These are phyloP conservation scores for Phthorimaea operculella DNA, from an alignment of 1,140 invertebrate species.

Conservation along the genomic window DNA sequence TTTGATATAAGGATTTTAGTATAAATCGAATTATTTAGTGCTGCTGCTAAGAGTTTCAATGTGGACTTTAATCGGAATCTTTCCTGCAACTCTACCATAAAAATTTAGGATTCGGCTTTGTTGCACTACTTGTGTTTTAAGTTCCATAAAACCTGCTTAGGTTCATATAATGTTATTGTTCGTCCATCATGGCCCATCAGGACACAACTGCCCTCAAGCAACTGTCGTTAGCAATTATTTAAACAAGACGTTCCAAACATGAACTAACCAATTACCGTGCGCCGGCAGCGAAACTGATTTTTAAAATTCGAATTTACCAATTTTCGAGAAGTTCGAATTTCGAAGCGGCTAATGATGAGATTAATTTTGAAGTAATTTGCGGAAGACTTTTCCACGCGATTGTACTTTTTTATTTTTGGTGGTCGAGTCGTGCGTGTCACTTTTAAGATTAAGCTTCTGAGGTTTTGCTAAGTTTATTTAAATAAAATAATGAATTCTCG, in stretches of 20 bases:
- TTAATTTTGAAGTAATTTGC: background rate
- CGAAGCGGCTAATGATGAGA: background rate
- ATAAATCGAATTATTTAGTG: too few relatives aligned
- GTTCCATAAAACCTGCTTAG: too few relatives aligned
- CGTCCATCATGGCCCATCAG: too few relatives aligned
- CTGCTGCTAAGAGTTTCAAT: too few relatives aligned
- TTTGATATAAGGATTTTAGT: too few relatives aligned
- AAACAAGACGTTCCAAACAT: slow-evolving; percentile 20
- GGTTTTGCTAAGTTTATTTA: background rate
- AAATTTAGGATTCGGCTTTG: too few relatives aligned
- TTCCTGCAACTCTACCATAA: too few relatives aligned
- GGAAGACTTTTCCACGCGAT: background rate
- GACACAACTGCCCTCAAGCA: background rate
- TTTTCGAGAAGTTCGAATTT: background rate
- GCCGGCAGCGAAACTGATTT: slow-evolving; percentile 5
- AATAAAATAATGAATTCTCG: too few relatives aligned
- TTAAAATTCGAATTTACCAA: background rate
- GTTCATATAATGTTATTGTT: too few relatives aligned
- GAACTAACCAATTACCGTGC: background rate
- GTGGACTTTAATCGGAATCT: too few relatives aligned
- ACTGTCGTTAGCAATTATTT: slow-evolving; percentile 28
- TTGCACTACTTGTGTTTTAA: too few relatives aligned
- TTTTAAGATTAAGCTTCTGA: background rate
- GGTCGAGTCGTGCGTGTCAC: background rate
- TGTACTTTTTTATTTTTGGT: background rate